Evolutionary conservation across 2,888 invertebrate species (phyloP).

Genomic region (Hyposoter didymator): DNA sequence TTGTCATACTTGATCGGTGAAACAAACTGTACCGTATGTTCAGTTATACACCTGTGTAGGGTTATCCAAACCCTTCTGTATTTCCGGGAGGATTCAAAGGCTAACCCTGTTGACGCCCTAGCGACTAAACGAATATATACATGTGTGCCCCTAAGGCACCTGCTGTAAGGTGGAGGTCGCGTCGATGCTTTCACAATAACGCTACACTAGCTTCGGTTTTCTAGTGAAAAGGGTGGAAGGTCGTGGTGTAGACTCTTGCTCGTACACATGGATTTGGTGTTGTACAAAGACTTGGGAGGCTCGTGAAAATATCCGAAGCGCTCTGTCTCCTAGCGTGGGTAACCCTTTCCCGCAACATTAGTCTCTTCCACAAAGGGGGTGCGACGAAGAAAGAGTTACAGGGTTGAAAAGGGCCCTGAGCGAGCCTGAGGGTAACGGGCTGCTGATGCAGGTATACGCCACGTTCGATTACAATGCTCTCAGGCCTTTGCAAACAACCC

Average conservation of each 20-base stretch:
- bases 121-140: slow-evolving; percentile 30
- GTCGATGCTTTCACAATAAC: slow-evolving; percentile 41
- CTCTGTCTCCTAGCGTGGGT: slow-evolving; percentile 38
- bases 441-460: slow-evolving; percentile 72
- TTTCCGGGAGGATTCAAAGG: slow-evolving; percentile 65
- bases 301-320: slow-evolving; percentile 51
- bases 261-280: slow-evolving; percentile 47
- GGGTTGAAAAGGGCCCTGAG: slow-evolving; percentile 35
- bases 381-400: slow-evolving; percentile 63
- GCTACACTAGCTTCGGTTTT: slow-evolving; percentile 52
- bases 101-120: slow-evolving; percentile 71
- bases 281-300: slow-evolving; percentile 10
- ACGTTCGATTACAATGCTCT: slow-evolving; percentile 70
- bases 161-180: slow-evolving; percentile 54
- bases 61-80: slow-evolving; percentile 69
- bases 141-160: slow-evolving; percentile 56
- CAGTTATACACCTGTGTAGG: slow-evolving; percentile 77
- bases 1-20: slow-evolving; percentile 48
- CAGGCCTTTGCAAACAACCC: slow-evolving; percentile 73
- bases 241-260: slow-evolving; percentile 40
- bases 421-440: slow-evolving; percentile 57
- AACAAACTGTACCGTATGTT: slow-evolving; percentile 22
- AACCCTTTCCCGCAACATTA: slow-evolving; percentile 59
- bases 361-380: slow-evolving; percentile 46
- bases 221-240: slow-evolving; percentile 42